Evolutionary conservation across 2,797 vertebrate genomes (phyloP).

Genomic region (Heteromormyrus szaboi): DNA sequence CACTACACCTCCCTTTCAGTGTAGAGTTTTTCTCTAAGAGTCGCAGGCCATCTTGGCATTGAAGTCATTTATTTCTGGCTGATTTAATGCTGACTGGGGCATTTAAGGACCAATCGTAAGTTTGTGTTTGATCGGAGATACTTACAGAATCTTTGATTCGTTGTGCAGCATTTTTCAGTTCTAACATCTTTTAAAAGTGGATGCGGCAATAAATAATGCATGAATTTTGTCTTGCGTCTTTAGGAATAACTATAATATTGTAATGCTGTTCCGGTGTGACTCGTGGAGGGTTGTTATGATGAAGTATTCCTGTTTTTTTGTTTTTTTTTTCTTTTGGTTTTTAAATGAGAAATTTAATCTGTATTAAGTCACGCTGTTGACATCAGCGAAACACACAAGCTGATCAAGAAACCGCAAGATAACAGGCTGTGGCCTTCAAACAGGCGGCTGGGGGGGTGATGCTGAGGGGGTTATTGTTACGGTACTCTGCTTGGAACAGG

Average conservation of each 20-base stretch:
- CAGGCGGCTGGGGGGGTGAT: neutral
- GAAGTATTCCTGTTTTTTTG: conserved; percentile 50
- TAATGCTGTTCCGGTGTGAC: neutral
- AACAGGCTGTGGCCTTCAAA: conserved; percentile 54
- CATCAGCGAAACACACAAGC: conserved; percentile 59
- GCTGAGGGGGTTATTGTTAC: neutral
- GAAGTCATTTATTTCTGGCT: neutral
- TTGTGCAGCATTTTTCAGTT: neutral
- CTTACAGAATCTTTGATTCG: neutral
- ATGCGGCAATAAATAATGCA: neutral
- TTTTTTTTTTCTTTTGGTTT: conserved; percentile 37
- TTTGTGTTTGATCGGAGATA: neutral
- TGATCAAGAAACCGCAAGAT: neutral
- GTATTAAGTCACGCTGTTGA: conserved; percentile 67
- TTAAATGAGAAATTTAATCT: conserved; percentile 38
- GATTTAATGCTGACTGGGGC: neutral
- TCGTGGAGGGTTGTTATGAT: conserved; percentile 30
- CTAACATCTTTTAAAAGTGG: conserved; percentile 2
- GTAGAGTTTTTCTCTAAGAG: neutral
- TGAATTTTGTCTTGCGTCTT: neutral
- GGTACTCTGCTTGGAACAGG: neutral
- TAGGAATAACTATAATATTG: conserved; percentile 1
- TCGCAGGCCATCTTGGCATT: neutral
- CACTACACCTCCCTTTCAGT: neutral
- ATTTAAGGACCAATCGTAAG: neutral